These are phyloP conservation scores for Scytalopus superciliaris DNA, from an alignment of 2,113 vertebrate genomes.

Conservation along the genomic window DNA sequence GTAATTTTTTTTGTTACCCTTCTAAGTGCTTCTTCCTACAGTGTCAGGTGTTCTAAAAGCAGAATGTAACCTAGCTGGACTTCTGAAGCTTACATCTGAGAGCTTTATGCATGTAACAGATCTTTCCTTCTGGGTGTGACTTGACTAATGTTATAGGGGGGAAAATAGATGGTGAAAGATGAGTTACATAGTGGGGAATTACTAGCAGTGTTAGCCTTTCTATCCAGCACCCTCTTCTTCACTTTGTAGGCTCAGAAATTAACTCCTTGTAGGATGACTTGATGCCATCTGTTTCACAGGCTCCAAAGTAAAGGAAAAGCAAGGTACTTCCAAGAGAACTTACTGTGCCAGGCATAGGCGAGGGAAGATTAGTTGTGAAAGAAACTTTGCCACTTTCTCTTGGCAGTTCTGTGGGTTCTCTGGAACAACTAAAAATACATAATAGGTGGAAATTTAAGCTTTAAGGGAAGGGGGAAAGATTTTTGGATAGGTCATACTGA, in stretches of 20 bases:
- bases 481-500: not conserved
- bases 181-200: not conserved
- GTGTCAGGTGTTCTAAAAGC: not conserved
- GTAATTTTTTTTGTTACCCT: not conserved
- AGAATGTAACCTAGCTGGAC: not conserved
- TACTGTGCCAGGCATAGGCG: not conserved
- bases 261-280: not conserved
- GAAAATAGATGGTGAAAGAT: not conserved
- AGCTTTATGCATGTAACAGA: not conserved
- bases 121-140: not conserved
- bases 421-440: not conserved
- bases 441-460: not conserved
- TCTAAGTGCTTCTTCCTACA: not conserved
- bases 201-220: not conserved
- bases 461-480: accelerated
- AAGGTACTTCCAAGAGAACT: not conserved
- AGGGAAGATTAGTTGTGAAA: not conserved
- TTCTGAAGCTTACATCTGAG: not conserved
- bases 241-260: not conserved
- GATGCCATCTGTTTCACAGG: not conserved
- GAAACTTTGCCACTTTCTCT: not conserved
- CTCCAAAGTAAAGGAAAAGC: not conserved
- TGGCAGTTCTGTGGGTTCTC: not conserved
- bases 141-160: not conserved
- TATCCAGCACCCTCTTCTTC: not conserved